Base-by-base conservation (phyloP, 2,797 vertebrate genomes). In the Callimico goeldii region DNA sequence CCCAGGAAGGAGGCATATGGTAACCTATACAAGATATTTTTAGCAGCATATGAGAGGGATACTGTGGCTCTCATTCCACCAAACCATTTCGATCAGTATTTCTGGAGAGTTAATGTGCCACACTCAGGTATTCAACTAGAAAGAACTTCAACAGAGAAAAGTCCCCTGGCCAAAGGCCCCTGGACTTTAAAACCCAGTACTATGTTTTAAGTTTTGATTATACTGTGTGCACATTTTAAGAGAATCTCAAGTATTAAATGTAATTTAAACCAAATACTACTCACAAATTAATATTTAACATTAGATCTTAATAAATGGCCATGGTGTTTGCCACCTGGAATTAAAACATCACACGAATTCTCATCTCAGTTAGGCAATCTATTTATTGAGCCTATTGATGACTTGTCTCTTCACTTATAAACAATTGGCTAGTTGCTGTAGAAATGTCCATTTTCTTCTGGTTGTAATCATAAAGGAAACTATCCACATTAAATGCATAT, bases 271-370 rank as follows among this genome's bases (percentile, higher is more conserved):
- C 30, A 94, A 94, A 79, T 50, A 70, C 0, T 46, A 1, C 30
- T 55, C 36, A 52, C 4, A 95, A 73, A 72, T 92, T 76, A 50
- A 41, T 90, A n/a, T 39, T 91, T 96, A 41, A 96, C 97, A 90
- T 84, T 19, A 83, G 17, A 84, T 75, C 57, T 93, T 90, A 91
- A 52, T 70, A 95, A 50, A 77, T 48, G 10, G 13, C 83, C 93
- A 94, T 10, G 57, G 24, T 58, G 7, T 82, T 95, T 91, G n/a
- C 50, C 64, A 84, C 36, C 46, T 36, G 3, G 86, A 88, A 84
- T 84, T 46, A 88, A 95, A 95, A 80, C n/a, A 85, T 83, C 41
- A 64, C 48, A 70, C 70, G n/a, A 70, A 86, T 93, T 81, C 50
- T 67, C 70, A 57, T 94, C 22, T 96, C 64, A 90, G 12, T 41